Percentiles rank a stretch among this genome's conserved stretches.
Conservation (phyloP, 2,797 vertebrate genomes). For the Gambelia wislizenii region DNA sequence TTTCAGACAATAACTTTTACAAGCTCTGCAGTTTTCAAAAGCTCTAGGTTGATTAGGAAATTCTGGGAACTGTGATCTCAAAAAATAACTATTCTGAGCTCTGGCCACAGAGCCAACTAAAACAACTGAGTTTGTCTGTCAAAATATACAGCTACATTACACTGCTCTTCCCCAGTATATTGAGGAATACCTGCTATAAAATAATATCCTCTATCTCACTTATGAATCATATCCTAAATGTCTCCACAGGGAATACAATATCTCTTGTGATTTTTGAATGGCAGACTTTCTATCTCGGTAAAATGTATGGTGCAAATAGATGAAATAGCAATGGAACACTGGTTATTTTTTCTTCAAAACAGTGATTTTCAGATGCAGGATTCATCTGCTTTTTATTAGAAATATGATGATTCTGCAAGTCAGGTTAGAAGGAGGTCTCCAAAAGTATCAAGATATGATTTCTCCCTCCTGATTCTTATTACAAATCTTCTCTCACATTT, state of each 20-base stretch:
- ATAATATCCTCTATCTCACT: not conserved
- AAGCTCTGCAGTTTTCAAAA: too few species aligned
- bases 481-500: slow-evolving; percentile 26
- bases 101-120: too few species aligned
- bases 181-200: not conserved
- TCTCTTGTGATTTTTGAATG: slow-evolving; percentile 42
- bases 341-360: slow-evolving; percentile 68
- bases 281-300: slow-evolving; percentile 54
- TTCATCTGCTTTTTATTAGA: slow-evolving; percentile 65
- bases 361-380: slow-evolving; percentile 53
- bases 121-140: not conserved
- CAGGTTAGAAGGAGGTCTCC: slow-evolving; percentile 35
- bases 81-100: too few species aligned
- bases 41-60: not conserved
- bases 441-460: slow-evolving; percentile 29
- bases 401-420: slow-evolving; percentile 30
- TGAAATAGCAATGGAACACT: slow-evolving; percentile 57
- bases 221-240: slow-evolving; percentile 29
- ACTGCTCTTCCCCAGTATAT: not conserved
- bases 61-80: not conserved
- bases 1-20: too few species aligned
- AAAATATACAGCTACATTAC: not conserved
- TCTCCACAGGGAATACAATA: slow-evolving; percentile 9
- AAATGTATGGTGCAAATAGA: slow-evolving; percentile 55
- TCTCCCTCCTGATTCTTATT: slow-evolving; percentile 35